phyloP scores from a whole-genome alignment of 1,140 invertebrate species.

The Choristoneura fumiferana region DNA sequence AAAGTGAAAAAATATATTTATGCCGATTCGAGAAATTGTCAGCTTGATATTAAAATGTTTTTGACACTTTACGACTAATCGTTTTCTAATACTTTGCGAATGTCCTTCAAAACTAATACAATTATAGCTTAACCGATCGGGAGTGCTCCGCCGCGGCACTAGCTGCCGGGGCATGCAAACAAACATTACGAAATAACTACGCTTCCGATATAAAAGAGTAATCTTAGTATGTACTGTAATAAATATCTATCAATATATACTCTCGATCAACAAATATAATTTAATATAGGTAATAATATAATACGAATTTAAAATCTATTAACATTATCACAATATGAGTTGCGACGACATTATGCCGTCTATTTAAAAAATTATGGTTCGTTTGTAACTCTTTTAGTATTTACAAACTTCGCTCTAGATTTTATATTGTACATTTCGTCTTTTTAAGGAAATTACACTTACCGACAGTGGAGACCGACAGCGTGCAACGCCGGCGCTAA shows the following conservation, averaged over 20 bases:
- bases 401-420: conserved; percentile 25
- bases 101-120: conserved; percentile 21
- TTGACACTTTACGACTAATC: conserved; percentile 11
- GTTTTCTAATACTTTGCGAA: not conserved
- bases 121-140: conserved; percentile 25
- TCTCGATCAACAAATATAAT: conserved; percentile 75
- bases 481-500: not conserved
- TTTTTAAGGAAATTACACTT: conserved; percentile 23
- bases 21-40: conserved; percentile 13
- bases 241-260: conserved; percentile 74
- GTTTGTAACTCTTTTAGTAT: conserved; percentile 26
- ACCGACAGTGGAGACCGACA: too few species aligned
- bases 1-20: not conserved
- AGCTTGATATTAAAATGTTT: not conserved
- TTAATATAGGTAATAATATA: conserved; percentile 72
- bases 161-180: conserved; percentile 50
- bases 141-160: conserved; percentile 35
- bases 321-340: conserved; percentile 73
- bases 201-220: conserved; percentile 65
- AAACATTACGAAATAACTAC: conserved; percentile 58
- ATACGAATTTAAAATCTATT: conserved; percentile 70
- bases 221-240: conserved; percentile 68
- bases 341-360: conserved; percentile 68
- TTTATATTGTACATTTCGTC: conserved; percentile 29
- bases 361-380: conserved; percentile 51